A percentile compares a stretch with the other conserved stretches of the same genome.
phyloP scores from a whole-genome alignment of 1,140 invertebrate species.

The Helicoverpa armigera region DNA sequence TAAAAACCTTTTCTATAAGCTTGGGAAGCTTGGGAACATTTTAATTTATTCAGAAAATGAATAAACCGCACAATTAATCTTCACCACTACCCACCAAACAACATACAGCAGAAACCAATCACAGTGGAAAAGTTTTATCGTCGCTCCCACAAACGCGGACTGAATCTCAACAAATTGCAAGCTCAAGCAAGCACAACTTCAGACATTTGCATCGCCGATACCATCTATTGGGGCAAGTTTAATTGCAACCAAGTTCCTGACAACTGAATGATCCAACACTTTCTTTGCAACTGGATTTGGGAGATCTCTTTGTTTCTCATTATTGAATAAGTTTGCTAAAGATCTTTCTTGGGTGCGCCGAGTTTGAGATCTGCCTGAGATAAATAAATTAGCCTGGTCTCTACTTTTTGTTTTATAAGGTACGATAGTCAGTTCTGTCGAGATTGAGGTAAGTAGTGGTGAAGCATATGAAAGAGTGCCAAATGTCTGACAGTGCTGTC shows the following conservation, averaged over 20 bases:
- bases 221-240: conserved; percentile 38
- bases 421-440: too few species aligned
- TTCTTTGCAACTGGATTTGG: conserved; percentile 24
- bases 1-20: too few species aligned
- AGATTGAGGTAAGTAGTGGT: too few species aligned
- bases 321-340: not conserved
- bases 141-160: conserved; percentile 9
- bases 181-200: conserved; percentile 3
- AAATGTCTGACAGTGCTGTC: too few species aligned
- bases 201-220: conserved; percentile 37
- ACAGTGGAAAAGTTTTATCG: conserved; percentile 24
- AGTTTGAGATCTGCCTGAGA: too few species aligned
- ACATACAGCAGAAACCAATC: conserved; percentile 22
- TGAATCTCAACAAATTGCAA: conserved; percentile 28
- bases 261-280: conserved; percentile 23
- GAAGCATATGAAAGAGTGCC: too few species aligned
- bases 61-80: not conserved
- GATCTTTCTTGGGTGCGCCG: not conserved
- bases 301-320: not conserved
- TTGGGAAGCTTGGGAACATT: too few species aligned
- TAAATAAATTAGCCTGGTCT: too few species aligned
- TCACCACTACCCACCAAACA: not conserved
- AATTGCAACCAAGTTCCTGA: conserved; percentile 40
- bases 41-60: too few species aligned
- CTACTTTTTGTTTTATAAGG: too few species aligned